A percentile compares a stretch with the other conserved stretches of the same genome.
phyloP scores from a whole-genome alignment of 1,140 invertebrate species.

The Anoplophora glabripennis region DNA sequence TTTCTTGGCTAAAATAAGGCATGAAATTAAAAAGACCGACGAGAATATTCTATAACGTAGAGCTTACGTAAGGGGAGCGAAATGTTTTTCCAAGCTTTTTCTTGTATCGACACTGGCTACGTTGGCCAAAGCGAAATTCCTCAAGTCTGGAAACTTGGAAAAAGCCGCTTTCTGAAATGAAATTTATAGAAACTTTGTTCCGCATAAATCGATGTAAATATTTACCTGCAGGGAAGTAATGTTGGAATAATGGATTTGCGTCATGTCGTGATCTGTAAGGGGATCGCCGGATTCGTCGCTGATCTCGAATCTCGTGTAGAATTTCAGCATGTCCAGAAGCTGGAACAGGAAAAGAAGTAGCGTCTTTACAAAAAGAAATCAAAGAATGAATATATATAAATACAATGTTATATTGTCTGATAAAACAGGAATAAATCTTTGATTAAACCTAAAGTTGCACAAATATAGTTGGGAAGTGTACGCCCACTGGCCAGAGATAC shows the following conservation, averaged over 20 bases:
- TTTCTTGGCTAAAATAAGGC: conserved; percentile 63
- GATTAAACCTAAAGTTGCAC: no score
- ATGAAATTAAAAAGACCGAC: not conserved
- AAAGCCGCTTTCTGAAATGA: conserved; percentile 83
- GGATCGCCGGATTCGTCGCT: conserved; percentile 95
- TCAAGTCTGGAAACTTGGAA: conserved; percentile 83
- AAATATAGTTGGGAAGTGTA: no score
- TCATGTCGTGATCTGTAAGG: conserved; percentile 90
- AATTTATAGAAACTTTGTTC: not conserved
- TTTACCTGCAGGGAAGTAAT: conserved; percentile 84
- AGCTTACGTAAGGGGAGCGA: conserved; percentile 68
- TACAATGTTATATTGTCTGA: not conserved
- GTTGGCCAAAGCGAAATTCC: conserved; percentile 87
- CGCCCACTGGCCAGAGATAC: no score
- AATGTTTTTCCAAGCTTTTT: conserved; percentile 81
- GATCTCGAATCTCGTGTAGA: conserved; percentile 97
- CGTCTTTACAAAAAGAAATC: not conserved
- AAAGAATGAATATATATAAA: not conserved
- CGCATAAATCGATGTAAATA: not conserved
- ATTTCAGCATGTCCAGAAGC: conserved; percentile 93
- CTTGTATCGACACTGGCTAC: conserved; percentile 92
- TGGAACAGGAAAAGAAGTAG: conserved; percentile 54
- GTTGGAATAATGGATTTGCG: conserved; percentile 85
- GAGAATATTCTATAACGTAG: conserved; percentile 3
- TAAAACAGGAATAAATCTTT: no score